Percentiles rank a stretch among this genome's conserved stretches.
Conservation (phyloP, 2,113 vertebrate species). For the Thunnus thynnus region DNA sequence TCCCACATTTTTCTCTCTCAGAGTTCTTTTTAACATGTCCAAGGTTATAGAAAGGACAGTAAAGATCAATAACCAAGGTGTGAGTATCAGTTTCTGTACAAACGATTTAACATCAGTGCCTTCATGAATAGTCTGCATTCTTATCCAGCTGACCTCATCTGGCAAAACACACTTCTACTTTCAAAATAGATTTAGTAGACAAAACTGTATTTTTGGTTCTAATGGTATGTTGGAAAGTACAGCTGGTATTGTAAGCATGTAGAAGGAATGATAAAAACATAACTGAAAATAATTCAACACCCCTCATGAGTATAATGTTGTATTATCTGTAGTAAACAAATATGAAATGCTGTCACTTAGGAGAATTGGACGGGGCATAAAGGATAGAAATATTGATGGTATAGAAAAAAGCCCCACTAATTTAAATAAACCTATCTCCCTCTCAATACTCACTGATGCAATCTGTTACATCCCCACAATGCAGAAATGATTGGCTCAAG, state of each 20-base stretch:
- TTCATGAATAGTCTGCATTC: not conserved
- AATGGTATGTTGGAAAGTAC: not conserved
- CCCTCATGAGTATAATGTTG: not conserved
- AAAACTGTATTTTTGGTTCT: not conserved
- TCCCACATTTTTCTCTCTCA: not conserved
- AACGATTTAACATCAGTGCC: not conserved
- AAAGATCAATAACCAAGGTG: conserved; percentile 19
- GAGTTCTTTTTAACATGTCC: not conserved
- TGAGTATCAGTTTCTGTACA: not conserved
- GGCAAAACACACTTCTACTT: not conserved
- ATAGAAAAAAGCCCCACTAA: no score
- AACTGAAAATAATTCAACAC: not conserved
- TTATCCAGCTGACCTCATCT: not conserved
- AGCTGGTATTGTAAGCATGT: not conserved
- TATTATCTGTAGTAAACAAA: not conserved
- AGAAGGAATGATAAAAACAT: not conserved
- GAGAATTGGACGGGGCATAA: not conserved
- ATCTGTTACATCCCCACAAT: no score
- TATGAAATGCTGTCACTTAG: not conserved
- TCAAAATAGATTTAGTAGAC: not conserved
- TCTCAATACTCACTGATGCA: no score
- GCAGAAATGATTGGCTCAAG: no score
- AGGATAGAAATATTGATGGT: no score
- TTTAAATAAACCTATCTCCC: no score
- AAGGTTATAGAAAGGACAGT: not conserved